Evolutionary conservation across 1,140 invertebrate species (phyloP).

Genomic region (Drosophila busckii): DNA sequence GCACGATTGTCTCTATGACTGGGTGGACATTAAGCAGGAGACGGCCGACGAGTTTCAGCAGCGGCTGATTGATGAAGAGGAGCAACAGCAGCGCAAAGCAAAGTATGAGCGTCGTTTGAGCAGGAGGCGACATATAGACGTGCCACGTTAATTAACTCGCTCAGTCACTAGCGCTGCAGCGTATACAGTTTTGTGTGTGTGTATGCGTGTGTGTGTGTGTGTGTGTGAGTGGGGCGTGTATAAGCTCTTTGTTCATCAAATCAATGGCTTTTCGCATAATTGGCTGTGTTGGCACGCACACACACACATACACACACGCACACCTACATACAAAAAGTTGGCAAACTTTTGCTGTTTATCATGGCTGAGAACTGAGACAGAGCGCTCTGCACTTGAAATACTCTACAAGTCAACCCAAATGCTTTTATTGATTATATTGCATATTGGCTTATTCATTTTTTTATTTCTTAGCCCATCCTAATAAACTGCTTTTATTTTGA

Average conservation of each 20-base stretch:
- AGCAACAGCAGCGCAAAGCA: background rate
- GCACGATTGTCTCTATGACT: slow-evolving; percentile 43
- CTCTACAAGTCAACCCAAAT: too few relatives aligned
- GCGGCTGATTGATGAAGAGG: background rate
- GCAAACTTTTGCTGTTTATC: slow-evolving; percentile 16
- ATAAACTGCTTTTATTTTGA: too few relatives aligned
- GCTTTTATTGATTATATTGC: too few relatives aligned
- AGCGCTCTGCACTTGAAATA: too few relatives aligned
- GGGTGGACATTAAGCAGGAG: slow-evolving; percentile 28
- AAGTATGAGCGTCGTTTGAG: too few relatives aligned
- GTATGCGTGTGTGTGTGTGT: slow-evolving; percentile 5
- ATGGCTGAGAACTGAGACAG: too few relatives aligned
- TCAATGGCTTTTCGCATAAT: slow-evolving; percentile 40
- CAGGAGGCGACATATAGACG: too few relatives aligned
- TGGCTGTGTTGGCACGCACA: slow-evolving; percentile 11
- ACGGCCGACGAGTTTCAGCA: background rate
- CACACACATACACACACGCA: slow-evolving; percentile 5
- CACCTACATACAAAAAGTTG: slow-evolving; percentile 6
- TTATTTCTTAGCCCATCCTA: too few relatives aligned
- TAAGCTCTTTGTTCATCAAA: slow-evolving; percentile 31
- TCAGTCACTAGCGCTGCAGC: too few relatives aligned
- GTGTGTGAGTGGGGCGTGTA: too few relatives aligned
- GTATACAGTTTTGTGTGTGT: slow-evolving; percentile 1
- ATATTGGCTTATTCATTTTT: too few relatives aligned
- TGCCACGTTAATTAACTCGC: too few relatives aligned